phyloP scores from a whole-genome alignment of 2,113 vertebrate species.

The Pipa parva region DNA sequence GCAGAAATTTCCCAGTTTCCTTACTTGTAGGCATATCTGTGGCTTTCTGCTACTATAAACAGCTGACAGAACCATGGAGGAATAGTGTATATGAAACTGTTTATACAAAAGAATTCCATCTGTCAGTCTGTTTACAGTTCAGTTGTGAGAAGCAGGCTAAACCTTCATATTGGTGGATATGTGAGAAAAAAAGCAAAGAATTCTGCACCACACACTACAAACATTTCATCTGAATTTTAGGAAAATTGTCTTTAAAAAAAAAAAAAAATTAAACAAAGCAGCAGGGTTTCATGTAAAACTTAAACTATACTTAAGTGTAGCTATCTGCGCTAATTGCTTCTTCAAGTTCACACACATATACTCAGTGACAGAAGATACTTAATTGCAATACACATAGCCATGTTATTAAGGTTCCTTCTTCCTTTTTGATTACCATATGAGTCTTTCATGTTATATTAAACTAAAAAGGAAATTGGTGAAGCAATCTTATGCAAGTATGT shows the following conservation, averaged over 20 bases:
- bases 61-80: slow-evolving; percentile 61
- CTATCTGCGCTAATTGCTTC: neutral
- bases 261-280: neutral
- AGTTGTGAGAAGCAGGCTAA: slow-evolving; percentile 63
- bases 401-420: neutral
- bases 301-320: neutral
- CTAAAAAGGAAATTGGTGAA: slow-evolving; percentile 1
- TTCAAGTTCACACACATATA: neutral
- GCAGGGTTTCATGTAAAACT: neutral
- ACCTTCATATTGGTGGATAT: slow-evolving; percentile 53
- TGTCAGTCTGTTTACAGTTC: slow-evolving; percentile 70
- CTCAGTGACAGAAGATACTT: neutral
- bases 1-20: slow-evolving; percentile 57
- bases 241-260: neutral
- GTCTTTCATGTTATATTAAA: slow-evolving; percentile 21
- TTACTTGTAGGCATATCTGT: slow-evolving; percentile 63
- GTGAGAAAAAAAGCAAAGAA: slow-evolving; percentile 43
- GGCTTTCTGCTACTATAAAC: slow-evolving; percentile 67
- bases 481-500: neutral
- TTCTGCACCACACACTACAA: slow-evolving; percentile 44
- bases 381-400: neutral
- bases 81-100: slow-evolving; percentile 65
- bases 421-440: neutral
- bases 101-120: slow-evolving; percentile 68
- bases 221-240: slow-evolving; percentile 48